phyloP scores from a whole-genome alignment of 2,797 vertebrate species.

The Microchirus variegatus region DNA sequence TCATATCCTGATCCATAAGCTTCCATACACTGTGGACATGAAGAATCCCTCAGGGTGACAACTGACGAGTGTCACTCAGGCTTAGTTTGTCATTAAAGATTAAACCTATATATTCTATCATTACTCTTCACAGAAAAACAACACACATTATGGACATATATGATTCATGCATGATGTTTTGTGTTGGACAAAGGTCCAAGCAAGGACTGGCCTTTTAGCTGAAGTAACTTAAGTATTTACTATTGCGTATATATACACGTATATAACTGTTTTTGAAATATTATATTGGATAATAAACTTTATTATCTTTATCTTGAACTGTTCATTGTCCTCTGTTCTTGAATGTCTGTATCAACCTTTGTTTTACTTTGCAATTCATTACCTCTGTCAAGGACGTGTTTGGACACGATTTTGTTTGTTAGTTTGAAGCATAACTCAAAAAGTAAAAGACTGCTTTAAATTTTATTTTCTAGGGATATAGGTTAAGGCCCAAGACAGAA shows the following conservation, averaged over 20 bases:
- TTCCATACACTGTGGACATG: neutral
- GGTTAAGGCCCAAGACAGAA: too few species aligned
- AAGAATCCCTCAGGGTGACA: conserved; percentile 27
- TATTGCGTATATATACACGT: neutral
- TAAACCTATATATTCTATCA: neutral
- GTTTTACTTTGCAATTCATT: too few species aligned
- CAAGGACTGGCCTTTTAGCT: neutral
- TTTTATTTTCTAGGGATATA: too few species aligned
- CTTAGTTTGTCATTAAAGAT: conserved; percentile 2
- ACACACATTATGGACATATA: neutral
- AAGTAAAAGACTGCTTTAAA: too few species aligned
- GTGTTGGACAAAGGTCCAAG: conserved; percentile 30
- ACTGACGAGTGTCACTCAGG: conserved; percentile 24
- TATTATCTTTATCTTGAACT: too few species aligned
- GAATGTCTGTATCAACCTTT: too few species aligned
- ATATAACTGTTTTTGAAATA: neutral
- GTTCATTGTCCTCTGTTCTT: too few species aligned
- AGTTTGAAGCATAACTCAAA: too few species aligned
- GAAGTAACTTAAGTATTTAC: neutral
- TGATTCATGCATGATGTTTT: neutral
- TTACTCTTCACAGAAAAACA: neutral
- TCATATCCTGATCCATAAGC: conserved; percentile 4
- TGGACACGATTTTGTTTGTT: too few species aligned
- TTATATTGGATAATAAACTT: too few species aligned
- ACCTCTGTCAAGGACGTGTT: too few species aligned